phyloP scores from a whole-genome alignment of 2,797 vertebrate species.

The Molothrus aeneus region DNA sequence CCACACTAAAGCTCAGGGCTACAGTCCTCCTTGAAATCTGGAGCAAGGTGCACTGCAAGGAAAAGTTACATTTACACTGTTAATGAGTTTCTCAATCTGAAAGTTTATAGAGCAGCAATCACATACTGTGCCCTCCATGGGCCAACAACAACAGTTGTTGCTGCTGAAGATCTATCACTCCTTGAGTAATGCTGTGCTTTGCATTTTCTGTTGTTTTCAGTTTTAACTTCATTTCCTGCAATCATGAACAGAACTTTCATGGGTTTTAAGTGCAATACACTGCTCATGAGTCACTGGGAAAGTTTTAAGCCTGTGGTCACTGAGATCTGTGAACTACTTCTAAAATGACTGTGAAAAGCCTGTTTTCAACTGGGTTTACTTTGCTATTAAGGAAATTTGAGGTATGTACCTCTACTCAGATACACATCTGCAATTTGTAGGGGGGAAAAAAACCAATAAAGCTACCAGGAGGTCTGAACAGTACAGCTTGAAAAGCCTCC shows the following conservation, averaged over 20 bases:
- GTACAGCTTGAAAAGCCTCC: background rate
- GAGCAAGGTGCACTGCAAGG: background rate
- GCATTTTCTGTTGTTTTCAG: background rate
- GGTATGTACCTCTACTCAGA: background rate
- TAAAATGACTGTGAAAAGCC: background rate
- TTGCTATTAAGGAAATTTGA: background rate
- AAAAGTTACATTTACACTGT: background rate
- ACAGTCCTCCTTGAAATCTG: background rate
- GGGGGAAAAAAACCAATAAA: background rate
- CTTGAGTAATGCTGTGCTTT: background rate
- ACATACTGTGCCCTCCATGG: background rate
- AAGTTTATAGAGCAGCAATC: background rate
- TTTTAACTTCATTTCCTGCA: background rate
- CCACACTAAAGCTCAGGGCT: background rate
- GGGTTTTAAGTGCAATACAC: background rate
- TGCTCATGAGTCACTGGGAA: background rate
- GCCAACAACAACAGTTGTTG: background rate
- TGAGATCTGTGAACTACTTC: background rate
- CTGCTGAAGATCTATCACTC: background rate
- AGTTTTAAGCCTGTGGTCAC: background rate
- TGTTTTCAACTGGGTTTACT: background rate
- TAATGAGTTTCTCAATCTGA: constrained; percentile 17
- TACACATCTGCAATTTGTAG: background rate
- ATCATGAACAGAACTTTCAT: background rate
- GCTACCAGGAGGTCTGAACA: background rate